A percentile compares a stretch with the other conserved stretches of the same genome.
Conservation (phyloP, 1,140 invertebrate species). For the Procambarus clarkii region DNA sequence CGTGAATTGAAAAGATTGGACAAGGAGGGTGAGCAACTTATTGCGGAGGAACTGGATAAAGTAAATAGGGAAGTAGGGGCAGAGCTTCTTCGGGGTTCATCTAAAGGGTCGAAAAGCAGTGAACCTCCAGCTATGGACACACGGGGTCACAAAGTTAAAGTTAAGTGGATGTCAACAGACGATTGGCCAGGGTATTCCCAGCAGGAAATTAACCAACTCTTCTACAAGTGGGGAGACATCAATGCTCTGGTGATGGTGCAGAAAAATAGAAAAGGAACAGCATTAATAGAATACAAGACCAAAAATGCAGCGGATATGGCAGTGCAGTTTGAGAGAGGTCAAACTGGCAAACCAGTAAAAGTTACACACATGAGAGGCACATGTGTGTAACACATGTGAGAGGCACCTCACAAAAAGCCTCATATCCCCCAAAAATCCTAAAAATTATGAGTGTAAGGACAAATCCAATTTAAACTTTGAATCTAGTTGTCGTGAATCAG, state of each 20-base stretch:
- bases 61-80: constrained; percentile 44
- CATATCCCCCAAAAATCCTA: too few relatives aligned
- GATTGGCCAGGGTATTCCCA: constrained; percentile 47
- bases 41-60: constrained; percentile 44
- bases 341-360: constrained; percentile 54
- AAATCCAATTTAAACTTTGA: too few relatives aligned
- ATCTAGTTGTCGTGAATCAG: too few relatives aligned
- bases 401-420: too few relatives aligned
- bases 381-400: too few relatives aligned
- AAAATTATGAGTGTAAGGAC: too few relatives aligned
- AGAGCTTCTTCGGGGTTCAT: constrained; percentile 24
- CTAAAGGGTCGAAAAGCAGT: background rate
- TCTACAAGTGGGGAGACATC: constrained; percentile 70
- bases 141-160: constrained; percentile 45
- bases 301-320: constrained; percentile 70
- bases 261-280: constrained; percentile 62
- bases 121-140: background rate
- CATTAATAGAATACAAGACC: constrained; percentile 66
- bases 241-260: constrained; percentile 69
- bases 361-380: constrained; percentile 35
- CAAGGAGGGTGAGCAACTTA: constrained; percentile 43
- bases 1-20: too few relatives aligned
- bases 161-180: constrained; percentile 31
- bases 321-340: constrained; percentile 65
- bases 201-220: constrained; percentile 48